These are phyloP conservation scores for Papilio xuthus DNA, from an alignment of 1,140 invertebrate genomes.

Conservation along the genomic window DNA sequence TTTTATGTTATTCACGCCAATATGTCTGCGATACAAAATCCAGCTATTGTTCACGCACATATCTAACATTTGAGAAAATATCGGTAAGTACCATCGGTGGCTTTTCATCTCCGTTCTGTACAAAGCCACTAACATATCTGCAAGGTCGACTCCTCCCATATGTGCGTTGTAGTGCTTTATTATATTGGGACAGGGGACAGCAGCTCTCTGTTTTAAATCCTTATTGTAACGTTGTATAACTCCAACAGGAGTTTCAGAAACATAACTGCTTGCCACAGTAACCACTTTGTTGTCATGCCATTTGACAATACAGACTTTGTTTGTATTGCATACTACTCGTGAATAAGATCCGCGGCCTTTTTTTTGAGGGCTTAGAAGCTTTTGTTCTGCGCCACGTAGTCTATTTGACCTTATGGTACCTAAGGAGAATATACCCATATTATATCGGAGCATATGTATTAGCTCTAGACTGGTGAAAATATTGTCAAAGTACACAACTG, in stretches of 20 bases:
- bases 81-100: slow-evolving; percentile 47
- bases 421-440: slow-evolving; percentile 50
- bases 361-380: slow-evolving; percentile 46
- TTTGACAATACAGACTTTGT: slow-evolving; percentile 46
- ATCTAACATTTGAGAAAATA: slow-evolving; percentile 49
- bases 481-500: slow-evolving; percentile 48
- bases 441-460: slow-evolving; percentile 42
- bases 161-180: slow-evolving; percentile 49
- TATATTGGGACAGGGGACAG: slow-evolving; percentile 44
- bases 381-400: slow-evolving; percentile 44
- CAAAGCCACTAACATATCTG: slow-evolving; percentile 49
- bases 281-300: slow-evolving; percentile 51
- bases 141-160: slow-evolving; percentile 49
- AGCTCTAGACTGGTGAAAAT: slow-evolving; percentile 45
- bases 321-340: slow-evolving; percentile 46
- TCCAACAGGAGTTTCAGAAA: slow-evolving; percentile 39
- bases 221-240: slow-evolving; percentile 46
- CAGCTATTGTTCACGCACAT: slow-evolving; percentile 48
- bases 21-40: slow-evolving; percentile 45
- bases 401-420: slow-evolving; percentile 50
- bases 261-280: slow-evolving; percentile 46
- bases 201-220: slow-evolving; percentile 40
- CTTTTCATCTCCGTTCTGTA: slow-evolving; percentile 49
- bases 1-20: slow-evolving; percentile 41
- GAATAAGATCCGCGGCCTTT: slow-evolving; percentile 47